Evolutionary conservation across 2,888 invertebrate species (phyloP), one percentile per base, ranked within the genome.

Genomic region (Aleiodes testaceus): DNA sequence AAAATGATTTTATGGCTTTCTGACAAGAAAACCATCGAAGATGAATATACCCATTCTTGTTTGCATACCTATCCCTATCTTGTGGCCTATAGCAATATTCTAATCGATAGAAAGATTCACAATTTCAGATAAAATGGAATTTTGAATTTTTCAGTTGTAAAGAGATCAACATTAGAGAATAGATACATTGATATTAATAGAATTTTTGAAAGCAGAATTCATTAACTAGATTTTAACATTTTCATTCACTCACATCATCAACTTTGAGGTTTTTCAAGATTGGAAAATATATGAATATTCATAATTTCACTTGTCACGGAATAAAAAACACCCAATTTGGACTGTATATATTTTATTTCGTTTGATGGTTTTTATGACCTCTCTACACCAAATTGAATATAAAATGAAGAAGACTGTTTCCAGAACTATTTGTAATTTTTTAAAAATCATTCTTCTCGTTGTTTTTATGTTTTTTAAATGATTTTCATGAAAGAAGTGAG

Each of bases 331-430:
- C 20, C 11, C 9, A 45, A 45, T 20, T 52, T 52, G 52, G 26
- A 30, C 53, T 53, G 26, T 12, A 53, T 26, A 26, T 53, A 14
- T 18, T 20, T 50, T 11, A 9, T 12, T 53, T 53, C 53, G 53
- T 53, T 53, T n/a, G 12, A 53, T 53, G 53, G 26, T 53, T 53
- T 53, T 53, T 30, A 53, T 30, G 53, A n/a, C 26, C 53, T 53
- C 53, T 53, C n/a, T 3, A 53, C 26, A 30, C 22, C 26, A 30
- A 14, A 26, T 53, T 26, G 26, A 53, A 22, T 6, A n/a, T 52
- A n/a, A 26, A 53, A 53, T 53, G n/a, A 26, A 53, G 20, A 53
- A 53, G 53, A 53, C 53, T 53, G 53, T 53, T 14, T 53, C 52
- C 53, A 30, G 53, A 53, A 53, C 14, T 26, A 53, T 53, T 53